Conservation (phyloP, 35 echinoderm and acorn worm species). For the Lytechinus pictus region DNA sequence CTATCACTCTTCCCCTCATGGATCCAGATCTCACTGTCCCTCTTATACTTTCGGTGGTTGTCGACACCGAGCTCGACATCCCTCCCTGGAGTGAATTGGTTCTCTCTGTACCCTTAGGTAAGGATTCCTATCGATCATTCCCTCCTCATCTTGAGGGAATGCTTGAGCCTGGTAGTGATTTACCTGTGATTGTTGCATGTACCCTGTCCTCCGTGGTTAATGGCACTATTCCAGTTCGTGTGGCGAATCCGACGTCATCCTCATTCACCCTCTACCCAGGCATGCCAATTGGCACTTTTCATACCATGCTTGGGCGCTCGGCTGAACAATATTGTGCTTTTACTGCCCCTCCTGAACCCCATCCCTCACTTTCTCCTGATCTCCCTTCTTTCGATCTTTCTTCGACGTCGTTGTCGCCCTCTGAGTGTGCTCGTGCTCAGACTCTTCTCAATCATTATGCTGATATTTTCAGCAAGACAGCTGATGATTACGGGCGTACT, state of each 20-base stretch:
- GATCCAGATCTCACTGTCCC: background rate
- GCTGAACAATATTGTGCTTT: background rate
- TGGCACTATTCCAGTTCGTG: slow-evolving; percentile 22
- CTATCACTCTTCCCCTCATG: background rate
- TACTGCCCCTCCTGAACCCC: background rate
- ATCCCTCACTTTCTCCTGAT: background rate
- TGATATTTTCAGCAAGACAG: slow-evolving; percentile 26
- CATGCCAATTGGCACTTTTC: background rate
- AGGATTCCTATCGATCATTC: background rate
- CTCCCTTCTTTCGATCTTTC: background rate
- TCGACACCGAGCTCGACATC: background rate
- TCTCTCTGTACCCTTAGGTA: background rate
- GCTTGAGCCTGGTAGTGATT: background rate
- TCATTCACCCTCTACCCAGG: background rate
- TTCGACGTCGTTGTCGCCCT: background rate
- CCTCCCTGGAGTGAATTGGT: slow-evolving; percentile 24
- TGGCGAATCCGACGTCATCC: background rate
- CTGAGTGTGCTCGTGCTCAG: background rate
- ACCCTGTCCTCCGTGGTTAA: background rate
- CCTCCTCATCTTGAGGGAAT: background rate
- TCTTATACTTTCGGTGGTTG: background rate
- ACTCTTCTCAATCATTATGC: background rate
- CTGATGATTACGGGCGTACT: slow-evolving; percentile 56
- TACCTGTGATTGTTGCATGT: slow-evolving; percentile 21
- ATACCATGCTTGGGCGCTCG: background rate